Conservation (phyloP, 2,888 invertebrate genomes). For the Diaperis boleti region DNA sequence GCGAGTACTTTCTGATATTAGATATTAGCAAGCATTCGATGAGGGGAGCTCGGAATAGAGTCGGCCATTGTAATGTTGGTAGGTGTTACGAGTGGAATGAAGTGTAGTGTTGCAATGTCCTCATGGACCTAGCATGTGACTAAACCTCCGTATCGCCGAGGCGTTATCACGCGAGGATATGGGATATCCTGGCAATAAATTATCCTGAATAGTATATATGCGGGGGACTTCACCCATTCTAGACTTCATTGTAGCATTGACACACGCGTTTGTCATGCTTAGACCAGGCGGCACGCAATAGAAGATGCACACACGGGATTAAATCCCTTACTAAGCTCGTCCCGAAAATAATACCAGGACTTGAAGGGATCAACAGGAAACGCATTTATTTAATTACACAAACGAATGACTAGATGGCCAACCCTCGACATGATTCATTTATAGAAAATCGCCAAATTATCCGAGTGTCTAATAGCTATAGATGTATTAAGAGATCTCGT, state of each 20-base stretch:
- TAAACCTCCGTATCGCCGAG: conserved; percentile 55
- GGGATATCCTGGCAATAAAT: conserved; percentile 64
- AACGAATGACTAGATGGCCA: conserved; percentile 38
- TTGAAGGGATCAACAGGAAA: conserved; percentile 45
- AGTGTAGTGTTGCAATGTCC: conserved; percentile 46
- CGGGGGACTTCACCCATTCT: conserved; percentile 53
- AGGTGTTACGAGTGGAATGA: conserved; percentile 11
- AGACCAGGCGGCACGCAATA: conserved; percentile 56
- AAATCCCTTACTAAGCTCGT: conserved; percentile 35
- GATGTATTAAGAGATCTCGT: conserved; percentile 55
- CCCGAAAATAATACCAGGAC: conserved; percentile 43
- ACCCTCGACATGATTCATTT: conserved; percentile 34
- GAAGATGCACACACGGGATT: conserved; percentile 57
- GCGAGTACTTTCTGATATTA: conserved; percentile 56
- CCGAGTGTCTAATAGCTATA: conserved; percentile 45
- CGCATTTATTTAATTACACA: conserved; percentile 52
- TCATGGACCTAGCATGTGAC: conserved; percentile 53
- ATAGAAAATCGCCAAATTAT: conserved; percentile 32
- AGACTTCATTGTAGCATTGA: conserved; percentile 61
- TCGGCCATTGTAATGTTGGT: conserved; percentile 38
- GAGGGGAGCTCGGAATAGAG: conserved; percentile 39
- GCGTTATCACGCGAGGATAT: conserved; percentile 64
- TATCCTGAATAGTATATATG: conserved; percentile 54
- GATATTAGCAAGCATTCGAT: conserved; percentile 48
- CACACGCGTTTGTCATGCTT: conserved; percentile 61